Evolutionary conservation across 2,113 vertebrate species (phyloP), one percentile per base, ranked within the genome.

Genomic region (Oreochromis niloticus): DNA sequence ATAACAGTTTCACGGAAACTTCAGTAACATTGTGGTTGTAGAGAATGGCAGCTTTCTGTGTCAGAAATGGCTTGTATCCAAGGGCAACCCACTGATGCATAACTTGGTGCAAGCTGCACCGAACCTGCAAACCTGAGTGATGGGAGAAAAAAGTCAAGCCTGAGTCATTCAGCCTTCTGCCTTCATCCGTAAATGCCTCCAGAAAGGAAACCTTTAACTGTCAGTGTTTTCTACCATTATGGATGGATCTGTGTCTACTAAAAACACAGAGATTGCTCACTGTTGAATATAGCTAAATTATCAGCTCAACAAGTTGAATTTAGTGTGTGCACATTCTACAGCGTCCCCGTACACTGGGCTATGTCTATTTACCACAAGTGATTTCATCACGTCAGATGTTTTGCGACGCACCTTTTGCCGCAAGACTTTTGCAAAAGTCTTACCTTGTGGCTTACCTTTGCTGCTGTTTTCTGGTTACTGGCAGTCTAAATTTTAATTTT

Each of bases 111-210:
- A 36, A 39, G 78, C 75, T 79, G 81, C 78, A 82, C 84, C 56
- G 84, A 86, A 84, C 81, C 84, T 90, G 85, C 82, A 82, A 80
- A 85, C 84, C 86, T 87, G 85, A 88, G 82, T 63, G 39, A 85
- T 46, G 68, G 59, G 19, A 55, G 5, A 36, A 50, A 71, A 63
- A 71, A 87, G 63, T 85, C 16, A 41, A 27, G 48, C 43, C 30
- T 82, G 90, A 93, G 80, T 85, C 88, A 92, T 22, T 78, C 41
- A 55, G 75, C 63, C 80, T 80, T 39, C 82, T 80, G 82, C 54
- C n/a, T 34, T 83, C 68, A 82, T 57, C 83, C 41, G 46, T 39
- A 34, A 80, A 85, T 16, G 24, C 78, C 66, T 34, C 46, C n/a
- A 57, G 11, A 80, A 63, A 82, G 32, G 22, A 84, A 85, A 82